Percentiles rank a stretch among this genome's conserved stretches.
phyloP scores from a whole-genome alignment of 2,797 vertebrate species.

The Lates japonicus region DNA sequence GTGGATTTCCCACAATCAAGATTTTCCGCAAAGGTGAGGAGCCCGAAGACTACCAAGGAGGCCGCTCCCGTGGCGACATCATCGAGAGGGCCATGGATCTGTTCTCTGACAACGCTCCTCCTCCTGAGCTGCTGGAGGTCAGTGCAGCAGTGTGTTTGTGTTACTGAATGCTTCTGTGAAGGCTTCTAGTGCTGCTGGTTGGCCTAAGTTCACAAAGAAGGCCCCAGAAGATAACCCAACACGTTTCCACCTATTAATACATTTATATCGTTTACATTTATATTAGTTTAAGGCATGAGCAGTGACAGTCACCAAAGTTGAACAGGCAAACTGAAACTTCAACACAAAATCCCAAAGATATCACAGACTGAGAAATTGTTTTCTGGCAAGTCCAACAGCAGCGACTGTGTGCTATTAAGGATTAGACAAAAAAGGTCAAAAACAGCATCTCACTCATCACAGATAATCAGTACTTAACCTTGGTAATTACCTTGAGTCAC shows the following conservation, averaged over 20 bases:
- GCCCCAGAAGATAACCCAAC: background rate
- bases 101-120: slow-evolving; percentile 92
- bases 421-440: background rate
- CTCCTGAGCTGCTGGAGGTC: slow-evolving; percentile 94
- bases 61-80: slow-evolving; percentile 91
- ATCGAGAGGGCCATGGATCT: slow-evolving; percentile 91
- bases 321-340: background rate
- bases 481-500: background rate
- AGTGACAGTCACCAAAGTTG: background rate
- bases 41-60: slow-evolving; percentile 94
- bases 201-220: background rate
- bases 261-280: background rate
- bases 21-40: slow-evolving; percentile 97
- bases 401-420: too few relatives aligned
- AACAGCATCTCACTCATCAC: background rate
- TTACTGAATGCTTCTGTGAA: background rate
- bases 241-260: background rate
- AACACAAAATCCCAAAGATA: background rate
- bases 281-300: background rate
- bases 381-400: background rate
- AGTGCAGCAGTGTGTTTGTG: background rate
- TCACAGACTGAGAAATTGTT: too few relatives aligned
- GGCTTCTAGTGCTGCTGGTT: background rate
- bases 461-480: background rate
- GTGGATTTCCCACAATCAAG: slow-evolving; percentile 97